Percentiles rank a stretch among this genome's conserved stretches.
Evolutionary conservation across 1,140 invertebrate species (phyloP).

Genomic region (Polypedilum pembai): DNA sequence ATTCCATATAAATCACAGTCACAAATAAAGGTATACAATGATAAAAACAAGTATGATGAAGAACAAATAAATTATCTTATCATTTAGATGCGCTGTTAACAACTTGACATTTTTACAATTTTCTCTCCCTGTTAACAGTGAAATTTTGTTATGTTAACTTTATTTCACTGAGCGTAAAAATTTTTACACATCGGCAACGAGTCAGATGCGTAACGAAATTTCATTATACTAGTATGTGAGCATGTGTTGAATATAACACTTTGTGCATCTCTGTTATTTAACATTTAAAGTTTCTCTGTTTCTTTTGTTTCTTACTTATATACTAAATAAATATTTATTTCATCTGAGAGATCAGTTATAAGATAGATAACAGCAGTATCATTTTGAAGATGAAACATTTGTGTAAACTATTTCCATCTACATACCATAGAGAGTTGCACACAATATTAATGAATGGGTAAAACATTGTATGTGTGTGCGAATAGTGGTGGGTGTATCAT

Average conservation of each 20-base stretch:
- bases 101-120: no score
- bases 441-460: neutral
- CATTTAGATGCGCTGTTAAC: no score
- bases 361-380: neutral
- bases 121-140: no score
- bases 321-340: neutral
- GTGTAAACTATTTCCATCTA: slow-evolving; percentile 6
- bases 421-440: neutral
- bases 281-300: neutral
- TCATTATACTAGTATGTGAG: neutral
- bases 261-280: slow-evolving; percentile 1
- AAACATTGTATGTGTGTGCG: neutral
- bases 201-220: slow-evolving; percentile 5
- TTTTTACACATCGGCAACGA: neutral
- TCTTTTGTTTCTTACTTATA: neutral
- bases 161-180: slow-evolving; percentile 29
- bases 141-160: no score
- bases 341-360: slow-evolving; percentile 8
- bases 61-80: no score
- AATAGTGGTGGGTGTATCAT: neutral
- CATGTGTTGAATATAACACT: neutral
- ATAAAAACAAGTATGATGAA: no score
- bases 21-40: no score
- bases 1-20: no score
- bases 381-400: neutral